These are phyloP conservation scores for Amphipyra tragopoginis DNA, from an alignment of 2,888 invertebrate species.

Conservation along the genomic window DNA sequence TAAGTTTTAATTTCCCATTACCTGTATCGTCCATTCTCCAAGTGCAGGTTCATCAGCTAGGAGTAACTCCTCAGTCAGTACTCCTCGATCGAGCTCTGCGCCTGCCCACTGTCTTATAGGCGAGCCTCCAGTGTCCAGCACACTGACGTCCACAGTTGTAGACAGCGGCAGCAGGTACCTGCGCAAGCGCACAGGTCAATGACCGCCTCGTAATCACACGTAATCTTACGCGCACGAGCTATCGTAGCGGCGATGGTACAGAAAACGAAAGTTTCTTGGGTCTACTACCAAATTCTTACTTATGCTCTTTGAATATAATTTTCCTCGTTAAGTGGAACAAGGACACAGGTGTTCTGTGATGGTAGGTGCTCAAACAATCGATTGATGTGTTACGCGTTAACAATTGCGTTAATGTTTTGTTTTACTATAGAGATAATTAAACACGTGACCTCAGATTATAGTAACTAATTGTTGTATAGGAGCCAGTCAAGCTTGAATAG, in stretches of 20 bases:
- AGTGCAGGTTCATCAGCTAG: constrained; percentile 95
- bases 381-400: constrained; percentile 51
- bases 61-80: constrained; percentile 93
- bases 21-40: constrained; percentile 96
- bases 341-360: constrained; percentile 40
- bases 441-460: constrained; percentile 17
- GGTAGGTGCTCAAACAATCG: constrained; percentile 36
- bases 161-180: constrained; percentile 83
- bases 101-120: constrained; percentile 95
- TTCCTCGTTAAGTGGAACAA: constrained; percentile 55
- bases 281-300: constrained; percentile 29
- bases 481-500: constrained; percentile 35
- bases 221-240: constrained; percentile 82
- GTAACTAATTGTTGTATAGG: constrained; percentile 7
- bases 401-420: constrained; percentile 43
- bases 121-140: constrained; percentile 90
- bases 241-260: constrained; percentile 72
- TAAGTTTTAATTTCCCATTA: constrained; percentile 33
- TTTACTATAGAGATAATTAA: constrained; percentile 35
- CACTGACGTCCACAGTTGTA: constrained; percentile 78
- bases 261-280: constrained; percentile 83
- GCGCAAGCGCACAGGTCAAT: constrained; percentile 69
- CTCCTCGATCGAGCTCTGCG: constrained; percentile 92
- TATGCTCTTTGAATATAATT: constrained; percentile 35
- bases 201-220: constrained; percentile 80